phyloP scores from a whole-genome alignment of 2,113 vertebrate genomes.

The Petroica traversi region DNA sequence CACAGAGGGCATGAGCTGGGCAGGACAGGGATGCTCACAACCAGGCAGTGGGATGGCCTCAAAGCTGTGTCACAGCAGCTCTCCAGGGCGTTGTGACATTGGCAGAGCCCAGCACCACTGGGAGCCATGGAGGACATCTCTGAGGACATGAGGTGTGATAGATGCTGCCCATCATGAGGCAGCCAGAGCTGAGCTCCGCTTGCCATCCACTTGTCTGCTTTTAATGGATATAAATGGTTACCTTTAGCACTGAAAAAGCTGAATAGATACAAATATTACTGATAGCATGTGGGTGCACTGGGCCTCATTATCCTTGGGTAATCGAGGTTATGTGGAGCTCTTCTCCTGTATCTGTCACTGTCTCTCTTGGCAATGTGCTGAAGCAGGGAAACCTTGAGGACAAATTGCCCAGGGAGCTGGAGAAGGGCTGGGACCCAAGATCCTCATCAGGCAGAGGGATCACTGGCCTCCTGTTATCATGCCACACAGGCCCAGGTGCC shows the following conservation, averaged over 20 bases:
- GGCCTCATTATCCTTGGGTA: constrained; percentile 54
- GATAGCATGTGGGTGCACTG: not conserved
- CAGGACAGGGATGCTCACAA: not conserved
- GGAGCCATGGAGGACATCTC: not conserved
- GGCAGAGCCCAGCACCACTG: accelerated
- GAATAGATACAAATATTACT: constrained; percentile 23
- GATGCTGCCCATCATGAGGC: not conserved
- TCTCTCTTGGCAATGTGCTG: not conserved
- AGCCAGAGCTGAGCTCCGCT: not conserved
- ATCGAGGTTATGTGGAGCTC: constrained; percentile 57
- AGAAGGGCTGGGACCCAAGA: not conserved
- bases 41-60: not conserved
- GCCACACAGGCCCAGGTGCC: not conserved
- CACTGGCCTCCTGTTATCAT: accelerated
- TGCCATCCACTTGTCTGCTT: not conserved
- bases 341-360: constrained; percentile 25
- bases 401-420: not conserved
- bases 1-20: accelerated
- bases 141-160: not conserved
- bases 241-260: constrained; percentile 38
- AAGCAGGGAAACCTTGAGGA: not conserved
- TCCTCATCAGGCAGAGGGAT: accelerated
- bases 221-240: constrained; percentile 53
- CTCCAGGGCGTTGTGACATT: not conserved
- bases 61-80: not conserved